phyloP scores from a whole-genome alignment of 2,113 vertebrate species.

The Ploceus nigricollis region DNA sequence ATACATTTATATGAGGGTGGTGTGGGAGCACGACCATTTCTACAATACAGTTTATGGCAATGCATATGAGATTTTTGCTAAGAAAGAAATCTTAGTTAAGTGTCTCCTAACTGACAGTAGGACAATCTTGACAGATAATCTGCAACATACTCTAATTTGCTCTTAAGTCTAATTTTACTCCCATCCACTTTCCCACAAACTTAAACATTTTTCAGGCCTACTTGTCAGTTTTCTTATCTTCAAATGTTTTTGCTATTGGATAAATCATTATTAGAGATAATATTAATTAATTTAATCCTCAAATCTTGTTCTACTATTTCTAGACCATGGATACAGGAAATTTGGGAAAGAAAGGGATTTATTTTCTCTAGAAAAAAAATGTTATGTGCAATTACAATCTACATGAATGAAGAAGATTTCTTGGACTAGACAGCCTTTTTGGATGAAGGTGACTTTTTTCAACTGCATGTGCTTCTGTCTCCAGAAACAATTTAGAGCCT shows the following conservation, averaged over 20 bases:
- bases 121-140: not conserved
- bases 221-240: not conserved
- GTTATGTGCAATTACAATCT: not conserved
- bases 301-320: not conserved
- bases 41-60: not conserved
- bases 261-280: not conserved
- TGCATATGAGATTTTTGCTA: not conserved
- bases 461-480: not conserved
- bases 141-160: not conserved
- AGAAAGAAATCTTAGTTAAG: not conserved
- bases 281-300: not conserved
- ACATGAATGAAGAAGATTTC: not conserved
- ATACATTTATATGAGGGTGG: not conserved
- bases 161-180: not conserved
- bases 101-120: not conserved
- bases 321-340: not conserved
- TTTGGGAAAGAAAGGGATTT: accelerated
- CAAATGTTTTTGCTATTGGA: not conserved
- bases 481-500: not conserved
- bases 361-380: not conserved
- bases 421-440: not conserved
- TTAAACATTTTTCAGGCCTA: not conserved
- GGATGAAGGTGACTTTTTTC: not conserved
- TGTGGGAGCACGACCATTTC: accelerated
- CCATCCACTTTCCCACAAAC: not conserved